Percentiles rank a stretch among this genome's conserved stretches.
These are phyloP conservation scores for Aethina tumida DNA, from an alignment of 1,140 invertebrate genomes.

Conservation along the genomic window DNA sequence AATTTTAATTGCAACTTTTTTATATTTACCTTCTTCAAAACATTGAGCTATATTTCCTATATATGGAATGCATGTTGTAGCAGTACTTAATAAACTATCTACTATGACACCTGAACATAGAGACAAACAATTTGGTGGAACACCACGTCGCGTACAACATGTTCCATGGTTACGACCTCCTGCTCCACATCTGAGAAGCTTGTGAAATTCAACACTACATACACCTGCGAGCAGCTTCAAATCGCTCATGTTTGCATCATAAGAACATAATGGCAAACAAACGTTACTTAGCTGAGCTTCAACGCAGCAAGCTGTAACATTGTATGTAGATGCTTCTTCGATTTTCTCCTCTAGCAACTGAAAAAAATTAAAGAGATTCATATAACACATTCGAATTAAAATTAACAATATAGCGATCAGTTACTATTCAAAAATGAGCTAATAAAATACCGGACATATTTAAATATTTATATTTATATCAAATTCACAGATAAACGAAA, in stretches of 20 bases:
- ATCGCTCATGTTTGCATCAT: conserved; percentile 70
- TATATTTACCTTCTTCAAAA: conserved; percentile 70
- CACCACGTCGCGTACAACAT: conserved; percentile 64
- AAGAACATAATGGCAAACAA: conserved; percentile 72
- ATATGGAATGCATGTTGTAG: conserved; percentile 60
- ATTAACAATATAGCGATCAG: too few relatives aligned
- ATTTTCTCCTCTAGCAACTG: conserved; percentile 46
- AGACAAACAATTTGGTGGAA: conserved; percentile 56
- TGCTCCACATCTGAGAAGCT: conserved; percentile 54
- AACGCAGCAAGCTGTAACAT: conserved; percentile 68
- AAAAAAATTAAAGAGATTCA: too few relatives aligned
- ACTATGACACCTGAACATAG: conserved; percentile 64
- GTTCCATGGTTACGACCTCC: conserved; percentile 65
- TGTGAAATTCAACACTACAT: conserved; percentile 55
- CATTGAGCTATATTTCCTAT: conserved; percentile 77
- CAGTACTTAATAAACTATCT: conserved; percentile 40
- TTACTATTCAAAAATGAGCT: too few relatives aligned
- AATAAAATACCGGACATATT: too few relatives aligned
- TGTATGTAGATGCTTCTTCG: conserved; percentile 49
- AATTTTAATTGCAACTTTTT: conserved; percentile 7
- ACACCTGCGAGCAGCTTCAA: conserved; percentile 53
- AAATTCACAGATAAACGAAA: too few relatives aligned
- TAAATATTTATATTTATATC: too few relatives aligned
- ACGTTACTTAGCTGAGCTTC: conserved; percentile 55
- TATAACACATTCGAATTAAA: too few relatives aligned